phyloP scores from a whole-genome alignment of 35 echinoderm and acorn worm species.

The Patiria miniata region DNA sequence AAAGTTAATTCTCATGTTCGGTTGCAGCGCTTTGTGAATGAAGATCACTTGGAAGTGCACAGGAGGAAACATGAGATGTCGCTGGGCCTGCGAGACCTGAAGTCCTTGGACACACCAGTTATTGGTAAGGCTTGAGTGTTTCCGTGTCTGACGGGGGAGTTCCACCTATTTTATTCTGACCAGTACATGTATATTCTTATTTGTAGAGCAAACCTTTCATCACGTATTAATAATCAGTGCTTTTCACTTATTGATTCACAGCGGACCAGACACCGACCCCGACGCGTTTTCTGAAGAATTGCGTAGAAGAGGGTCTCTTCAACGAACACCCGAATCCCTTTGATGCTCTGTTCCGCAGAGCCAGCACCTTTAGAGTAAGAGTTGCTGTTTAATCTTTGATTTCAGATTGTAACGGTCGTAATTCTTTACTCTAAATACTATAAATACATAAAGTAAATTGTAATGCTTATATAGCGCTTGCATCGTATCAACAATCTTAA shows the following conservation, averaged over 20 bases:
- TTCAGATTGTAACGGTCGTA: too few relatives aligned
- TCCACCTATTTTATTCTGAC: too few relatives aligned
- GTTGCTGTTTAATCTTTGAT: not conserved
- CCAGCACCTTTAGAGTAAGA: conserved; percentile 51
- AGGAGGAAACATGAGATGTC: conserved; percentile 86
- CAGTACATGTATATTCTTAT: not conserved
- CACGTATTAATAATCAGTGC: not conserved
- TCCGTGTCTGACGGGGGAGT: too few relatives aligned
- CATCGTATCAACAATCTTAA: too few relatives aligned
- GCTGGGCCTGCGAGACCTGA: conserved; percentile 54
- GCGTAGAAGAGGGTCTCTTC: conserved; percentile 81
- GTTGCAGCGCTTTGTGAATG: conserved; percentile 86
- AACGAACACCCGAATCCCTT: conserved; percentile 92
- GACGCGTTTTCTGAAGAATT: conserved; percentile 88
- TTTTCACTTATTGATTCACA: conserved; percentile 22
- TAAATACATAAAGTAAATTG: too few relatives aligned
- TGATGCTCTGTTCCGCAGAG: conserved; percentile 84
- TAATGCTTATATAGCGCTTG: too few relatives aligned
- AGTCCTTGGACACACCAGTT: conserved; percentile 83
- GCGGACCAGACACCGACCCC: conserved; percentile 96
- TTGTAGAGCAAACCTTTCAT: not conserved
- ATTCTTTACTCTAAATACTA: too few relatives aligned
- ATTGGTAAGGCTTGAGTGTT: conserved; percentile 82
- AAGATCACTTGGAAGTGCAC: conserved; percentile 91
- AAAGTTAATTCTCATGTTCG: conserved; percentile 5